Evolutionary conservation across 2,888 invertebrate species (phyloP), one percentile per base, ranked within the genome.

Genomic region (Amphipoea oculea): DNA sequence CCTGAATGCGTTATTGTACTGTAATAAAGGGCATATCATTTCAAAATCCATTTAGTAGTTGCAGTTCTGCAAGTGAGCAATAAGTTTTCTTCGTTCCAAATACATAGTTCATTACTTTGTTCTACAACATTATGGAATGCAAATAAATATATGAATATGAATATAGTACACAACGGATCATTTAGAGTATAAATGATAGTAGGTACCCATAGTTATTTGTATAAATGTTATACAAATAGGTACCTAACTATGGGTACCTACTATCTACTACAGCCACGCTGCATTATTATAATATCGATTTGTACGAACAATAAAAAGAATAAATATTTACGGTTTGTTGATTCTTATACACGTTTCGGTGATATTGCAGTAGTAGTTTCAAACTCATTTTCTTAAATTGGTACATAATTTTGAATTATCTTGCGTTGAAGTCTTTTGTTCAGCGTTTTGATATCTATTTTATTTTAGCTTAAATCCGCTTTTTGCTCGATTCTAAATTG

Each of bases 371-470:
- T 68, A 60, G 62, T 74, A 62, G 40, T 51, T 60, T 51, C 73
- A 81, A 81, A 80, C 70, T 29, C 77, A 80, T 82, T 82, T 76
- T 73, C 51, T 74, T 40, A 76, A 76, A 83, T 76, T 80, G 68
- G 9, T 73, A 20, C 45, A 77, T 63, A n/a, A 67, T 69, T 76
- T 82, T 11, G 23, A 65, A 65, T 73, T 48, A 29, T 79, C 20
- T 69, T 76, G 89, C 92, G 92, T 92, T 93, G 89, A 91, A 88
- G 85, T 91, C 91, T 92, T 92, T 92, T 91, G 86, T 89, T 88
- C 81, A 87, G 54, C 78, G 68, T 75, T 75, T 67, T 83, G 68
- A 69, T 14, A 73, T 62, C 67, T n/a, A 78, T 76, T 79, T 79
- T 51, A 65, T 73, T 83, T 78, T 66, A 60, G 12, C 23, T 63